Evolutionary conservation across 2,888 invertebrate genomes (phyloP).

Genomic region (Ypsolopha sequella): DNA sequence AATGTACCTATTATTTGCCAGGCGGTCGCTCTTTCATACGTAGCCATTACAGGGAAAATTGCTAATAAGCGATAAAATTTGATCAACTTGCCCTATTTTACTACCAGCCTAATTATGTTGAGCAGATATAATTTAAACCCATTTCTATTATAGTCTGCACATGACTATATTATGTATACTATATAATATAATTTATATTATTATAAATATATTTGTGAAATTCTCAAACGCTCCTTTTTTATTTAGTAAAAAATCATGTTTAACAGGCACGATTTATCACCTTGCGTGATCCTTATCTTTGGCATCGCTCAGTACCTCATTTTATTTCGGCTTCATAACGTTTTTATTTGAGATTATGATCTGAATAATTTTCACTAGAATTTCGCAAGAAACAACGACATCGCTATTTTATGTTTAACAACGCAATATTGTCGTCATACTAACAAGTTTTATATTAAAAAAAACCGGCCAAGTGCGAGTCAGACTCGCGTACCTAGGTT

Average conservation of each 20-base stretch:
- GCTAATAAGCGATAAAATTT: conserved; percentile 53
- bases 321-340: neutral
- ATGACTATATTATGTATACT: no score
- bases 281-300: neutral
- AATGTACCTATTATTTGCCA: conserved; percentile 50
- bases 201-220: no score
- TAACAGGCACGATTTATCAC: neutral
- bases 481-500: no score
- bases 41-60: conserved; percentile 55
- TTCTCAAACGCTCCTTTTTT: no score
- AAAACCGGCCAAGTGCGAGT: no score
- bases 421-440: neutral
- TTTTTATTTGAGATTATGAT: neutral
- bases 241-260: no score
- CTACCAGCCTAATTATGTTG: neutral
- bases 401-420: neutral
- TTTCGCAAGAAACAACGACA: neutral
- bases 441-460: neutral
- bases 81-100: conserved; percentile 4
- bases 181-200: no score
- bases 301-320: neutral
- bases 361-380: neutral
- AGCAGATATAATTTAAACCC: no score
- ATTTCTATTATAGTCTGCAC: no score
- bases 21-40: conserved; percentile 40